These are phyloP conservation scores for Strongylocentrotus purpuratus DNA, from an alignment of 35 echinoderm and acorn worm species.

Conservation along the genomic window DNA sequence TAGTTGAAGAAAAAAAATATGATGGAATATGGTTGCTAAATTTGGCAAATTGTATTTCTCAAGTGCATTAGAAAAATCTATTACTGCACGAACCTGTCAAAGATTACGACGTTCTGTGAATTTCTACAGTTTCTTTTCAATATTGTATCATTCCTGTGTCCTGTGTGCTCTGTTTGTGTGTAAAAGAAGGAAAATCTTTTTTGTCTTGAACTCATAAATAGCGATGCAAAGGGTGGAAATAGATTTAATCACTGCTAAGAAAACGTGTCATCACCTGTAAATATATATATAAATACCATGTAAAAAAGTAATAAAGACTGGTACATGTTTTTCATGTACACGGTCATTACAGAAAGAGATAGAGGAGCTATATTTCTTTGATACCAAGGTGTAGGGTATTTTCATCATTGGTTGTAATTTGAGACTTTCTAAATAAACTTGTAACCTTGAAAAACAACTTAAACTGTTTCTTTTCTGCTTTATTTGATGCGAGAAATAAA, in stretches of 20 bases:
- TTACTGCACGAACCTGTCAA: too few relatives aligned
- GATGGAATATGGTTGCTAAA: too few relatives aligned
- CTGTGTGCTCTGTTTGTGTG: neutral
- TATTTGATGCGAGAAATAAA: neutral
- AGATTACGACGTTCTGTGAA: too few relatives aligned
- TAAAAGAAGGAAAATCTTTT: neutral
- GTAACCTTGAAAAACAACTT: neutral
- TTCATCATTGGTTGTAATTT: constrained; percentile 12
- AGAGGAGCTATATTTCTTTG: neutral
- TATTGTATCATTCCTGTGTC: too few relatives aligned
- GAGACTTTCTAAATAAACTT: constrained; percentile 4
- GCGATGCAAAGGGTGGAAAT: neutral
- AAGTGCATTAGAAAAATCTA: too few relatives aligned
- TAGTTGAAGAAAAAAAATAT: too few relatives aligned
- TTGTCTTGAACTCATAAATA: neutral
- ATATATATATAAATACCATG: too few relatives aligned
- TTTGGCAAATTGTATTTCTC: too few relatives aligned
- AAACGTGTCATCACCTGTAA: neutral
- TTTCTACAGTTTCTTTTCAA: too few relatives aligned
- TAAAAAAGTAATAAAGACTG: neutral
- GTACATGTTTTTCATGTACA: neutral
- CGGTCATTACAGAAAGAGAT: neutral
- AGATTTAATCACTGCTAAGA: neutral
- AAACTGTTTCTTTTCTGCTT: neutral
- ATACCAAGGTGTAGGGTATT: neutral